These are phyloP conservation scores for Anguilla marmorata DNA, from an alignment of 2,797 vertebrate species.

Conservation along the genomic window DNA sequence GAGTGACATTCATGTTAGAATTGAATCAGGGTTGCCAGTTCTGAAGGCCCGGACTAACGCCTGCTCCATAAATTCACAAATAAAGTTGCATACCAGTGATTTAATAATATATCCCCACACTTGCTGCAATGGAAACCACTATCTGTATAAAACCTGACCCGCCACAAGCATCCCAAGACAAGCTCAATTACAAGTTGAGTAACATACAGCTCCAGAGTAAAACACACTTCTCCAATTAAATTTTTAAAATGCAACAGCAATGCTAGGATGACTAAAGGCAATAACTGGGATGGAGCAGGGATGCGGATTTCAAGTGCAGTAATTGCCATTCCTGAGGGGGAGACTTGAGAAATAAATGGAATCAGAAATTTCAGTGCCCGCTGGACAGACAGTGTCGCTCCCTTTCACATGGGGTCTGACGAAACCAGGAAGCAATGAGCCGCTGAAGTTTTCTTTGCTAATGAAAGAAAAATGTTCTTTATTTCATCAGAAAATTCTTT, in stretches of 20 bases:
- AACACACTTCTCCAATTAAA: neutral
- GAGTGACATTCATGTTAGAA: neutral
- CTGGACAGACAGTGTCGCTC: conserved; percentile 19
- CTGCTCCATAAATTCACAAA: neutral
- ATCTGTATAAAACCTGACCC: neutral
- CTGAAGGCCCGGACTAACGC: neutral
- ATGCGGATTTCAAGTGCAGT: neutral
- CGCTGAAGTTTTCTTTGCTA: neutral
- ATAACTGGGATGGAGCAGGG: neutral
- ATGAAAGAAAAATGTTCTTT: conserved; percentile 14
- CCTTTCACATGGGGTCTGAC: conserved; percentile 43
- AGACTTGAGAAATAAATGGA: conserved; percentile 11
- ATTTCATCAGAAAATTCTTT: conserved; percentile 36
- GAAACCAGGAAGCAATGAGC: conserved; percentile 55
- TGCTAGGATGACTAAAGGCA: neutral
- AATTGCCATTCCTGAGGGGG: neutral
- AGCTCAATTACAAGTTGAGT: neutral
- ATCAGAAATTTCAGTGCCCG: conserved; percentile 32
- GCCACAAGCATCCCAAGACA: neutral
- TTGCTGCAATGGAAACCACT: neutral
- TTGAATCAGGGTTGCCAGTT: neutral
- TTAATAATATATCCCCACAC: neutral
- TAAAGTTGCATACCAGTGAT: neutral
- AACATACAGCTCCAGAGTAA: neutral
- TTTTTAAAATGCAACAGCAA: neutral